Conservation (phyloP, 2,113 vertebrate species). For the Chamaea fasciata region DNA sequence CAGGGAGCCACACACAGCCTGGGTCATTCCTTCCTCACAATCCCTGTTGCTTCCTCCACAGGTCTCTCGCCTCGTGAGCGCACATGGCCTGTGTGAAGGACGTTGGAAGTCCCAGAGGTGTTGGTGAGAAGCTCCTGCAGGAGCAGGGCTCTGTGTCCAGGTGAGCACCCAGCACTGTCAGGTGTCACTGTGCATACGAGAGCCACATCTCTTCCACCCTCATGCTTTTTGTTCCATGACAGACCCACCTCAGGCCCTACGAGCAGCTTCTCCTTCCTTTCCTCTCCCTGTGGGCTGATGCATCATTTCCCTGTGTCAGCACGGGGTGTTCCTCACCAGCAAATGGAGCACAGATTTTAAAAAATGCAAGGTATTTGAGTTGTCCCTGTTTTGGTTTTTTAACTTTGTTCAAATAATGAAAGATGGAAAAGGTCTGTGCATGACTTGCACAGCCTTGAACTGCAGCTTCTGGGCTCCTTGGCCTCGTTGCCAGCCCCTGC, state of each 20-base stretch:
- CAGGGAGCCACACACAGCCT: fast-evolving
- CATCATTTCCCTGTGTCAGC: neutral
- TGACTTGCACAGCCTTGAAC: neutral
- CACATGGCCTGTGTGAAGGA: neutral
- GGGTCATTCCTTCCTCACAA: neutral
- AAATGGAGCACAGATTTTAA: neutral
- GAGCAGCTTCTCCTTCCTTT: neutral
- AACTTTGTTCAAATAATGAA: neutral
- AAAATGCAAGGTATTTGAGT: neutral
- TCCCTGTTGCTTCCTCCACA: fast-evolving
- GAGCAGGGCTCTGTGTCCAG: neutral
- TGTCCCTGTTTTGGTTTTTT: neutral
- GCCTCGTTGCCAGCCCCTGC: neutral
- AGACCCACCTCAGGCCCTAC: neutral
- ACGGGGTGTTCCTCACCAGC: neutral
- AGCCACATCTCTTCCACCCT: neutral
- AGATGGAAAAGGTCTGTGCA: neutral
- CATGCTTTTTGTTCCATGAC: neutral
- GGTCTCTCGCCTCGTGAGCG: fast-evolving
- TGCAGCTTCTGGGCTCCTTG: neutral
- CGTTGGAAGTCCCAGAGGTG: fast-evolving
- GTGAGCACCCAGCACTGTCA: neutral
- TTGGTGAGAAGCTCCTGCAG: neutral
- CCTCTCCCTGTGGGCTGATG: neutral
- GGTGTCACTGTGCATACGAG: fast-evolving